These are phyloP conservation scores for Orthonevra nobilis DNA, from an alignment of 2,888 invertebrate genomes.

Conservation along the genomic window DNA sequence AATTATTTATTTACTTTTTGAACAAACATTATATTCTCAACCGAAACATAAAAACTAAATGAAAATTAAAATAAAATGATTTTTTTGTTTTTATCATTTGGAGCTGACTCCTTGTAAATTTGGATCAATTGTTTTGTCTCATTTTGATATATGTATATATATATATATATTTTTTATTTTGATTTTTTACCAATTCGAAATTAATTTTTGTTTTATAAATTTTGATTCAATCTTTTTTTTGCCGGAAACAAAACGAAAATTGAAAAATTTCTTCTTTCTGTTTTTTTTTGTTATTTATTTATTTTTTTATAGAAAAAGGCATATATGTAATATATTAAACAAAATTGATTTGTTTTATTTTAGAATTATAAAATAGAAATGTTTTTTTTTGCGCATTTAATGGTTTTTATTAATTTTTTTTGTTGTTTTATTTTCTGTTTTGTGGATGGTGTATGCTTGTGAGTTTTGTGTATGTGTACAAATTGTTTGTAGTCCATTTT, in stretches of 20 bases:
- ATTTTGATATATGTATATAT: too few species aligned
- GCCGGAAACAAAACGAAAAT: constrained; percentile 30
- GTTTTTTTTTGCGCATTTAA: neutral
- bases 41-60: constrained; percentile 50
- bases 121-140: constrained; percentile 11
- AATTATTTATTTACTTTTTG: constrained; percentile 47
- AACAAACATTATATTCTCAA: constrained; percentile 56
- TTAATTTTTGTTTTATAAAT: neutral
- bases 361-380: constrained; percentile 42
- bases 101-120: constrained; percentile 37
- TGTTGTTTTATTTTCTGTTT: constrained; percentile 4
- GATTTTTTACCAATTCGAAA: constrained; percentile 15
- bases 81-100: neutral
- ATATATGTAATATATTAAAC: constrained; percentile 61
- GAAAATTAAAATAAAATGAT: constrained; percentile 9
- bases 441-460: constrained; percentile 2
- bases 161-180: too few species aligned
- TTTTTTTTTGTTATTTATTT: constrained; percentile 54
- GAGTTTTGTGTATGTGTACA: constrained; percentile 49
- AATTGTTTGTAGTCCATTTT: constrained; percentile 54
- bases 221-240: constrained; percentile 2
- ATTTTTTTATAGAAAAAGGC: constrained; percentile 55
- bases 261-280: constrained; percentile 32
- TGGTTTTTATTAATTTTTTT: too few species aligned
- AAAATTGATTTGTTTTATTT: constrained; percentile 49